phyloP scores from a whole-genome alignment of 1,140 invertebrate genomes.

The Littorina saxatilis region DNA sequence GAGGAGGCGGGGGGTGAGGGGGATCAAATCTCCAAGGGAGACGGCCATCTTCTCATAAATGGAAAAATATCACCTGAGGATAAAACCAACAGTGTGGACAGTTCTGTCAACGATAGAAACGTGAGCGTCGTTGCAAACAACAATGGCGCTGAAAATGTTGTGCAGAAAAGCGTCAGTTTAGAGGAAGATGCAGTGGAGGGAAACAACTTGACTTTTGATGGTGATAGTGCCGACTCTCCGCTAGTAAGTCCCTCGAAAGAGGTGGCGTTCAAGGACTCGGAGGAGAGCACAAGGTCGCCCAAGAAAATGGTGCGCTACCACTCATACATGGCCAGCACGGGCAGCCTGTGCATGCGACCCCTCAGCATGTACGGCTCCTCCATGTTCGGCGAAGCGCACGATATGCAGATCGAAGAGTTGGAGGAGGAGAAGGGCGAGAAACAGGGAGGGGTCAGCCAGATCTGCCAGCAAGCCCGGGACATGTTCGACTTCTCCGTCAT shows the following conservation, averaged over 20 bases:
- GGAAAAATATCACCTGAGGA: no score
- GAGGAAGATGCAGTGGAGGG: no score
- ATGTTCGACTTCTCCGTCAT: conserved; percentile 63
- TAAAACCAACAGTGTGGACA: no score
- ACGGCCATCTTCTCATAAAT: not conserved
- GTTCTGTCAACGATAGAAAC: no score
- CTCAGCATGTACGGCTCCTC: not conserved
- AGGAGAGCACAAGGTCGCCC: not conserved
- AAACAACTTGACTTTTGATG: no score
- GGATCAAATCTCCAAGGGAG: not conserved
- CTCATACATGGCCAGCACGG: conserved; percentile 13
- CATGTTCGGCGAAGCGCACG: not conserved
- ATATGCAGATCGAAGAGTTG: not conserved
- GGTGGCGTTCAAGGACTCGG: not conserved
- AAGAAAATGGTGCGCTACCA: not conserved
- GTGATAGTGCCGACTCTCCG: not conserved
- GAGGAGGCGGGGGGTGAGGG: not conserved
- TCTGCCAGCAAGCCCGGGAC: not conserved
- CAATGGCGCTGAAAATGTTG: no score
- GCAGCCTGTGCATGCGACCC: conserved; percentile 21
- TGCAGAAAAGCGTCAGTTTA: no score
- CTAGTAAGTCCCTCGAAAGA: not conserved
- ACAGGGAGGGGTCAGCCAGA: not conserved
- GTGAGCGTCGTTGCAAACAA: not conserved
- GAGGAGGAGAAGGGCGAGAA: not conserved